phyloP scores from a whole-genome alignment of 1,140 invertebrate species.

The Choristoneura fumiferana region DNA sequence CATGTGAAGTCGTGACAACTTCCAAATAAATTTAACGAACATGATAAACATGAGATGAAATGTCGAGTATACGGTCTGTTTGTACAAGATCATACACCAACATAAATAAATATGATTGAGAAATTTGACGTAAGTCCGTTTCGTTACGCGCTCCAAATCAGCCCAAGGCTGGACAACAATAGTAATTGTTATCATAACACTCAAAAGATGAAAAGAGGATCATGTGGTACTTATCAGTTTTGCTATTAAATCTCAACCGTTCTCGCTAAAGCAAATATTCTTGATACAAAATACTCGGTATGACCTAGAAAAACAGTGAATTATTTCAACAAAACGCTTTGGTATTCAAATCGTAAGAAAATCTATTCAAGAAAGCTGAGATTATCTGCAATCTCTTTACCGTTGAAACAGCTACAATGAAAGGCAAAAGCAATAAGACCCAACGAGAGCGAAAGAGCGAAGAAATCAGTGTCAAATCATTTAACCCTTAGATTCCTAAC shows the following conservation, averaged over 20 bases:
- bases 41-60: constrained; percentile 37
- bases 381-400: background rate
- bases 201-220: constrained; percentile 49
- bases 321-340: background rate
- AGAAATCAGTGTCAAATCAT: constrained; percentile 52
- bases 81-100: constrained; percentile 48
- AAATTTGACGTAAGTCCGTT: constrained; percentile 33
- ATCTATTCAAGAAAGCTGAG: constrained; percentile 13
- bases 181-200: constrained; percentile 55
- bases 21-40: constrained; percentile 37
- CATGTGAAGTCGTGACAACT: constrained; percentile 51
- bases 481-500: constrained; percentile 65
- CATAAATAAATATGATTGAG: constrained; percentile 51
- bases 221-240: constrained; percentile 32
- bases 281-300: constrained; percentile 23
- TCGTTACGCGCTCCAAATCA: constrained; percentile 36
- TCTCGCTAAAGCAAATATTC: constrained; percentile 17
- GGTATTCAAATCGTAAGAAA: constrained; percentile 15
- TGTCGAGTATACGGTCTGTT: constrained; percentile 37
- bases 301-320: constrained; percentile 1
- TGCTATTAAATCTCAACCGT: background rate
- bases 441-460: constrained; percentile 31
- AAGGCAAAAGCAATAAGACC: constrained; percentile 24
- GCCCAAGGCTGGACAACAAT: constrained; percentile 65
- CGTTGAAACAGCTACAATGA: constrained; percentile 6